Evolutionary conservation across 2,797 vertebrate species (phyloP).

Genomic region (Rhinophrynus dorsalis): DNA sequence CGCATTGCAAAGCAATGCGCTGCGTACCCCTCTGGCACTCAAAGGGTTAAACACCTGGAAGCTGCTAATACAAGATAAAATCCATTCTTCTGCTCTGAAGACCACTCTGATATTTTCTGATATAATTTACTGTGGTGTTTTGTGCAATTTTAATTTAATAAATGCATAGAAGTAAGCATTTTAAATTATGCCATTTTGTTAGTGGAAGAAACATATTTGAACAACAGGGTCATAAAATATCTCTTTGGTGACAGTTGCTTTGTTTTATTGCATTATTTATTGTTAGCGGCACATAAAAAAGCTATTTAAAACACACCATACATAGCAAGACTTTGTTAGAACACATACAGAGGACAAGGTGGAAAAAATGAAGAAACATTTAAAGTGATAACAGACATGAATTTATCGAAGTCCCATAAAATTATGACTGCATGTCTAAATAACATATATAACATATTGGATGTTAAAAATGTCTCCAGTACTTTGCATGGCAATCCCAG

Average conservation of each 20-base stretch:
- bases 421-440: not conserved
- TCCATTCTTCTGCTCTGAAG: not conserved
- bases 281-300: conserved; percentile 42
- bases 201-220: conserved; percentile 32
- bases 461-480: too few species aligned
- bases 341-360: conserved; percentile 30
- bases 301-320: conserved; percentile 42
- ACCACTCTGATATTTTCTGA: not conserved
- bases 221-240: conserved; percentile 38
- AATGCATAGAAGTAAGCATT: conserved; percentile 41
- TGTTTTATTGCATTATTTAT: conserved; percentile 48
- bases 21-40: too few species aligned
- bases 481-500: too few species aligned
- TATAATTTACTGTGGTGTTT: conserved; percentile 27
- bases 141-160: conserved; percentile 36
- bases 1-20: too few species aligned
- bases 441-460: not conserved
- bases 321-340: conserved; percentile 31
- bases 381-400: conserved; percentile 25
- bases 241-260: conserved; percentile 42
- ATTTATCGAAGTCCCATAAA: not conserved
- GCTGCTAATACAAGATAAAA: not conserved
- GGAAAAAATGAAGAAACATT: conserved; percentile 9
- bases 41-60: too few species aligned
- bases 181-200: conserved; percentile 41